Percentiles rank a stretch among this genome's conserved stretches.
phyloP scores from a whole-genome alignment of 2,113 vertebrate species.

The Phainopepla nitens region DNA sequence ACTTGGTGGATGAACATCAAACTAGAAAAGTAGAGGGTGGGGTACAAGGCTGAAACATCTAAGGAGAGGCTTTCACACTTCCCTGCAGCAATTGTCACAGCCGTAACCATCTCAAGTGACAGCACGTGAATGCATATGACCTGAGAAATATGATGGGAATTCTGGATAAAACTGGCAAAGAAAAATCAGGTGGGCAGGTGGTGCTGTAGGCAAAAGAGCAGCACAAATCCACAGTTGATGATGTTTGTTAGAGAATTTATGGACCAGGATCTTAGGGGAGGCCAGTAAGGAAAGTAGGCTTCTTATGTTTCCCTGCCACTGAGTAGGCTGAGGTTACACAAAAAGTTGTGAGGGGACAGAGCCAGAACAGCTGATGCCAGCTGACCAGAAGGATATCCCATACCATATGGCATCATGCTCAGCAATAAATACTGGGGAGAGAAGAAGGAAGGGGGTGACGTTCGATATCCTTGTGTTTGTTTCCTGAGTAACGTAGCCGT shows the following conservation, averaged over 20 bases:
- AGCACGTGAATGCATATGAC: not conserved
- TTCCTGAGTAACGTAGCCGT: rapidly evolving
- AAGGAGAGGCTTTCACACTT: not conserved
- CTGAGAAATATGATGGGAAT: not conserved
- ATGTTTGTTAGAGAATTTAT: not conserved
- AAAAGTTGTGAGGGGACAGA: not conserved
- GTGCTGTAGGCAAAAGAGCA: not conserved
- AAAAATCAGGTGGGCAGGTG: not conserved
- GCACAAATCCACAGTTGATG: not conserved
- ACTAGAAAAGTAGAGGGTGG: not conserved
- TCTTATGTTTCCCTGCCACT: not conserved
- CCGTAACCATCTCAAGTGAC: not conserved
- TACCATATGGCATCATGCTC: not conserved
- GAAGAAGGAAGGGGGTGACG: not conserved
- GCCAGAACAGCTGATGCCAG: not conserved
- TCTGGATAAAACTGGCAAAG: not conserved
- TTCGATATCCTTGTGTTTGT: rapidly evolving
- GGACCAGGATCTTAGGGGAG: not conserved
- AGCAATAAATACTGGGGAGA: not conserved
- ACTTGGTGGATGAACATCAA: not conserved
- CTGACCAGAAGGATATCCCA: not conserved
- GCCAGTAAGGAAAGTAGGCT: not conserved
- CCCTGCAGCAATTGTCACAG: not conserved
- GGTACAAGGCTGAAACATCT: not conserved
- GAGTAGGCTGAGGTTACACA: too few species aligned